phyloP scores from a whole-genome alignment of 2,797 vertebrate genomes.

The Menidia menidia region DNA sequence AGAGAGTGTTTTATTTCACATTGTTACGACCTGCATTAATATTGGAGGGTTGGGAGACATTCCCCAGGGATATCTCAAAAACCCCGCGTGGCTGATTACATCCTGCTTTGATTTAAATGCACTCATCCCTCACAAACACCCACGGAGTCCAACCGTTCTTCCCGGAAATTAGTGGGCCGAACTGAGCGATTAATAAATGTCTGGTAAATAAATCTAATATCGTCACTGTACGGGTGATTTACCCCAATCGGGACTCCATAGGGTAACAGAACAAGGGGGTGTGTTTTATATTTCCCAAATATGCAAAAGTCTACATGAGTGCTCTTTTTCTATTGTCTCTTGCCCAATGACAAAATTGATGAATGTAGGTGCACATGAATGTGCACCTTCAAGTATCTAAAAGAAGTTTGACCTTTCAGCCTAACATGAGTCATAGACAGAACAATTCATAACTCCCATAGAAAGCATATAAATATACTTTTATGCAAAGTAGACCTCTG shows the following conservation, averaged over 20 bases:
- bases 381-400: not conserved
- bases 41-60: constrained; percentile 59
- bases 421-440: constrained; percentile 16
- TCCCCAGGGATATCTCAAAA: constrained; percentile 57
- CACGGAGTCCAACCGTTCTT: constrained; percentile 49
- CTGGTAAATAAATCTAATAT: constrained; percentile 72
- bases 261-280: constrained; percentile 10
- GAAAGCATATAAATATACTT: constrained; percentile 25
- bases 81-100: constrained; percentile 75
- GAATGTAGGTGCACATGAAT: not conserved
- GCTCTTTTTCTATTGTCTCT: not conserved
- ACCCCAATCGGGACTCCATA: constrained; percentile 12
- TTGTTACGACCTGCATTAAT: constrained; percentile 62
- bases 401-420: constrained; percentile 29
- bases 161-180: constrained; percentile 68
- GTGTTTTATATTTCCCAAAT: not conserved
- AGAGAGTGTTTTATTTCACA: constrained; percentile 58
- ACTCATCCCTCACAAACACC: constrained; percentile 75
- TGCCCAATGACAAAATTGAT: not conserved
- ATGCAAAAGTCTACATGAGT: constrained; percentile 1
- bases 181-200: constrained; percentile 72
- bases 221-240: constrained; percentile 41
- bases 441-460: constrained; percentile 2
- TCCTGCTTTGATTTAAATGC: constrained; percentile 79
- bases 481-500: constrained; percentile 28